Conservation (phyloP, 2,797 vertebrate genomes). For the Natrix natrix region DNA sequence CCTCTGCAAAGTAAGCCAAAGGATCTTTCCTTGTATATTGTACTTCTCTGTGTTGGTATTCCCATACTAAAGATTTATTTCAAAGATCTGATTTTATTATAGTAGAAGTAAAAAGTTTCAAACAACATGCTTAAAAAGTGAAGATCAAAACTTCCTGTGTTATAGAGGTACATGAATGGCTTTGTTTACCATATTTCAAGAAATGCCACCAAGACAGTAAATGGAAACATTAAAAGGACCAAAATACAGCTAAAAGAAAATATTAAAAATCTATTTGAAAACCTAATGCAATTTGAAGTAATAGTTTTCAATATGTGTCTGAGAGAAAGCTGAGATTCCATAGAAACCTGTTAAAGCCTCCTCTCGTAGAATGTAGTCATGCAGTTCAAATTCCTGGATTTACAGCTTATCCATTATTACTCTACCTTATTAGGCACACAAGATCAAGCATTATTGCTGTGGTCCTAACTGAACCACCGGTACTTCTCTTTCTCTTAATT, state of each 20-base stretch:
- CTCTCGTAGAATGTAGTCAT: background rate
- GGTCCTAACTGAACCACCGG: too few species aligned
- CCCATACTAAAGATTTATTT: background rate
- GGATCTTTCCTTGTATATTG: background rate
- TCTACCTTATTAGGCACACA: background rate
- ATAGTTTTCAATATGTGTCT: background rate
- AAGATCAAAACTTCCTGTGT: background rate
- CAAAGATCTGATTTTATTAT: background rate
- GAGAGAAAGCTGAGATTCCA: background rate
- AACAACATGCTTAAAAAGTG: background rate
- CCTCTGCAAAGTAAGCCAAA: background rate
- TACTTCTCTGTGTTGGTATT: background rate
- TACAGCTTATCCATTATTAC: background rate
- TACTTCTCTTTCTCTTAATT: background rate
- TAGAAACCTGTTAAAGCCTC: background rate
- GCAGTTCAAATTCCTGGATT: background rate
- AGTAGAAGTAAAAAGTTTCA: background rate
- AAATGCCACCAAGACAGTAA: background rate
- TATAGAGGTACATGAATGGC: background rate
- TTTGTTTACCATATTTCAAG: background rate
- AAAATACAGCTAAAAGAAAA: background rate
- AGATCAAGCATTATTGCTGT: background rate
- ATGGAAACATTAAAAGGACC: background rate
- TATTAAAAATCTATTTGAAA: background rate
- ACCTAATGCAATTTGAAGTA: background rate